Percentiles rank a stretch among this genome's conserved stretches.
These are phyloP conservation scores for Drosophila arawakana DNA, from an alignment of 1,140 invertebrate genomes.

Conservation along the genomic window DNA sequence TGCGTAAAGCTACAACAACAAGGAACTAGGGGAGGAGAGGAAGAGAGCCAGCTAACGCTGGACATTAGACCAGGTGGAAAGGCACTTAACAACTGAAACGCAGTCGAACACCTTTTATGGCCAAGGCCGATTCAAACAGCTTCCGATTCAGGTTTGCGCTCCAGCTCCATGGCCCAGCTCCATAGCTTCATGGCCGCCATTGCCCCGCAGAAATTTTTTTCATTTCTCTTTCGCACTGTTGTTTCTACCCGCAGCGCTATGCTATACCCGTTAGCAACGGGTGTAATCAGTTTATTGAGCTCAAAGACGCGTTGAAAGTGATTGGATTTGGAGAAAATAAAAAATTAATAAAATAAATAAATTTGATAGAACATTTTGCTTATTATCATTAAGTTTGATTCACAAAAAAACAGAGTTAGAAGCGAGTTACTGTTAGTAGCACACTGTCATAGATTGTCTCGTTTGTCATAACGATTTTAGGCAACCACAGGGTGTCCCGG, in stretches of 20 bases:
- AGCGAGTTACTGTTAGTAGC: no score
- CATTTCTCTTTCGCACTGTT: conserved; percentile 47
- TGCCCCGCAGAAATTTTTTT: conserved; percentile 55
- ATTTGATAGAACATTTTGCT: no score
- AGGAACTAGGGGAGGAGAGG: not conserved
- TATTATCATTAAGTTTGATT: no score
- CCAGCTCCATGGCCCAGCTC: not conserved
- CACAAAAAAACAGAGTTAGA: no score
- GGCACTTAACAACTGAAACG: conserved; percentile 38
- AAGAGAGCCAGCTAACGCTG: not conserved
- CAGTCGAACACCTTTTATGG: conserved; percentile 59
- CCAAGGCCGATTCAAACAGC: conserved; percentile 11
- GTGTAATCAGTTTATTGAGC: no score
- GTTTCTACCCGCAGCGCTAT: not conserved
- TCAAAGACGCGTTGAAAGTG: no score
- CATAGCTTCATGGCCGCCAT: conserved; percentile 19
- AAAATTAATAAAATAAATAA: no score
- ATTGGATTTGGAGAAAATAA: no score
- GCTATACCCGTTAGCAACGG: not conserved
- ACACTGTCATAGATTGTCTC: no score
- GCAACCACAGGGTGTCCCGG: no score
- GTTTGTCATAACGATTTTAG: no score
- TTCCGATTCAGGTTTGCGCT: not conserved
- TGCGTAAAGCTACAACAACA: conserved; percentile 70
- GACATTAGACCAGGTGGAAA: conserved; percentile 10